Evolutionary conservation across 2,888 invertebrate species (phyloP).

Genomic region (Scaptomyza tumidula): DNA sequence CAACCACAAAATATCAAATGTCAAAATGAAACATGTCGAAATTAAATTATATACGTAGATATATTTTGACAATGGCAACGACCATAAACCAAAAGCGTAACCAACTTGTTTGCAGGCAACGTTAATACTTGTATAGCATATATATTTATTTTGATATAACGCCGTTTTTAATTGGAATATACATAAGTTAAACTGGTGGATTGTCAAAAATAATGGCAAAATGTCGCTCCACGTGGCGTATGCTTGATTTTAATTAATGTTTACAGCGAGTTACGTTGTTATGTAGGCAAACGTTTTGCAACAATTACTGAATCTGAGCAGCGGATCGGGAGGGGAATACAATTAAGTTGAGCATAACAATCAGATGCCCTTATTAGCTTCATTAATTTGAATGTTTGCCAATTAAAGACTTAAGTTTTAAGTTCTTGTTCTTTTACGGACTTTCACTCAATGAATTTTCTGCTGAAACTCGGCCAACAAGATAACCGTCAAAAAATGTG

Average conservation of each 20-base stretch:
- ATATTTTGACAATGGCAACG: constrained; percentile 6
- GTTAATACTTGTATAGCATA: not conserved
- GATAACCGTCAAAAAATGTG: constrained; percentile 53
- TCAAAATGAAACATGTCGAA: constrained; percentile 50
- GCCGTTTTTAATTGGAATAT: constrained; percentile 28
- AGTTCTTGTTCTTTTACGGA: constrained; percentile 25
- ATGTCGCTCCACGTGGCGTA: constrained; percentile 11
- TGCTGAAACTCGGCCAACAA: constrained; percentile 40
- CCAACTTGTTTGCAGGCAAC: constrained; percentile 3
- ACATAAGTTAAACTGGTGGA: constrained; percentile 10
- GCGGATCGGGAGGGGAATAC: not conserved
- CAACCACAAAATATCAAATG: constrained; percentile 34
- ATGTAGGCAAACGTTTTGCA: not conserved
- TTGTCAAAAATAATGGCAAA: not conserved
- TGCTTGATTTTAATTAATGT: constrained; percentile 39
- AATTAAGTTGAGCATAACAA: constrained; percentile 2
- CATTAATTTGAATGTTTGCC: constrained; percentile 39
- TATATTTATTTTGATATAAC: not conserved
- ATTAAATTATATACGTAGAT: constrained; percentile 18
- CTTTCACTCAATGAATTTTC: constrained; percentile 54
- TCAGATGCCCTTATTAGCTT: constrained; percentile 32
- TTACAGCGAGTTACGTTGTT: not conserved
- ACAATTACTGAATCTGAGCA: not conserved
- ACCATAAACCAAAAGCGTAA: not conserved
- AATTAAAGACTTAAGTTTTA: constrained; percentile 58